Evolutionary conservation across 2,797 vertebrate species (phyloP).

Genomic region (Sorex maritimensis): DNA sequence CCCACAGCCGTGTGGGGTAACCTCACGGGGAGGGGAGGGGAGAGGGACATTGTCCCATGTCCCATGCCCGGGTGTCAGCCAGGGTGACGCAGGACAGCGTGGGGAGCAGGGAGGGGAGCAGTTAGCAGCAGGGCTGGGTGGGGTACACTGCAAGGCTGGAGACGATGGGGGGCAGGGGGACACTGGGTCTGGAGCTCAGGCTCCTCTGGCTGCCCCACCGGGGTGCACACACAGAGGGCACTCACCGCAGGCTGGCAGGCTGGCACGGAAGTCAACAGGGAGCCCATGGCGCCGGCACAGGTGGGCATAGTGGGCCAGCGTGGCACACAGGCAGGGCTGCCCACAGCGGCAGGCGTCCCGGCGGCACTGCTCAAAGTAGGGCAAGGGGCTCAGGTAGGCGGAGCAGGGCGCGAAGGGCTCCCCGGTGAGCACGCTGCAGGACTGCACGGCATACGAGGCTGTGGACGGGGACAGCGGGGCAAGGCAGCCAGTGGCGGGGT

Average conservation of each 20-base stretch:
- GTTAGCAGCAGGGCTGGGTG: too few relatives aligned
- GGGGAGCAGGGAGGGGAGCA: too few relatives aligned
- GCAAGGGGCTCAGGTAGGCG: constrained; percentile 94
- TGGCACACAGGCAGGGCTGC: constrained; percentile 95
- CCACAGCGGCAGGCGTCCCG: constrained; percentile 97
- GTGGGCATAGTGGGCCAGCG: constrained; percentile 95
- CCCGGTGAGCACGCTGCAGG: constrained; percentile 95
- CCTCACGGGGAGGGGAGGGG: not conserved
- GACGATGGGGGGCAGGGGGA: not conserved
- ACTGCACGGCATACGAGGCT: constrained; percentile 95
- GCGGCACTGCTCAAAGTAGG: constrained; percentile 97
- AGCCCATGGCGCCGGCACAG: constrained; percentile 94
- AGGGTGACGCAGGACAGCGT: too few relatives aligned
- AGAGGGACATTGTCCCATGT: too few relatives aligned
- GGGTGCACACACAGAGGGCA: fast-evolving
- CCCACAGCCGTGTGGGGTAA: not conserved
- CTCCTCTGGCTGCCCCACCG: not conserved
- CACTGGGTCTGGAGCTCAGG: not conserved
- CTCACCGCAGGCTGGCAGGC: constrained; percentile 96
- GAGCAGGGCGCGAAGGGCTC: constrained; percentile 95
- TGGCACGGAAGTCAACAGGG: constrained; percentile 93
- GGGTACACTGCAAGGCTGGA: not conserved
- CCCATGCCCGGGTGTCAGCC: too few relatives aligned
- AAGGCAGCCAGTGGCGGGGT: too few relatives aligned
- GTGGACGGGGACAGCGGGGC: not conserved